Conservation (phyloP, 2,113 vertebrate genomes). For the Grammomys dolichurus region DNA sequence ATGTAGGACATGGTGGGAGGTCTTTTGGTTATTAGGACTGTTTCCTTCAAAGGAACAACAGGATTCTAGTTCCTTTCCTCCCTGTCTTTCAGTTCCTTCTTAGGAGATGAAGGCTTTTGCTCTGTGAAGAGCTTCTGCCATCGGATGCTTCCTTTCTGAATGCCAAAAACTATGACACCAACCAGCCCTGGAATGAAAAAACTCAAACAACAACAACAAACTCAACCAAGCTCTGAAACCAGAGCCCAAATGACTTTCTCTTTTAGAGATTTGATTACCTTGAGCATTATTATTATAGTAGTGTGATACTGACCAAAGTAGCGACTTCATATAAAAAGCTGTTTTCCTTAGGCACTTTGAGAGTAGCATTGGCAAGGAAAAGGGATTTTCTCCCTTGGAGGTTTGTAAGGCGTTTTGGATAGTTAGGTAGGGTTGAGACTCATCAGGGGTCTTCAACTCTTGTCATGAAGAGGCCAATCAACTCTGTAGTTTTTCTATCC, state of each 20-base stretch:
- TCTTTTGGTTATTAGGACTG: not conserved
- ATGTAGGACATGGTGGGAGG: not conserved
- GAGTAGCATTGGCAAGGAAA: not conserved
- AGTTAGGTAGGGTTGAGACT: not conserved
- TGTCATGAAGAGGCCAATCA: not conserved
- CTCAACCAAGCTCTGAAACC: not conserved
- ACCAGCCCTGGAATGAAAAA: not conserved
- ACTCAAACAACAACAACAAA: not conserved
- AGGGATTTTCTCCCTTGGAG: not conserved
- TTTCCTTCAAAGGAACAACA: not conserved
- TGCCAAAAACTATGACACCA: not conserved
- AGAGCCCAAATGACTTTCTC: not conserved
- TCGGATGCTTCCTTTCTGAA: not conserved
- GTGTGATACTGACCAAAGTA: not conserved
- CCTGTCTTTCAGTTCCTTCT: not conserved
- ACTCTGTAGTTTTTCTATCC: not conserved
- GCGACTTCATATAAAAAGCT: not conserved
- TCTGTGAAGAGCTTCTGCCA: not conserved
- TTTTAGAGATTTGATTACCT: not conserved
- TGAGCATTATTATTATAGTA: too few species aligned
- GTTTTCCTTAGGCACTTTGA: not conserved
- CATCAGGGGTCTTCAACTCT: not conserved
- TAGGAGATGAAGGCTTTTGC: not conserved
- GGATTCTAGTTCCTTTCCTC: not conserved
- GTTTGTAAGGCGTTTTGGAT: rapidly evolving